Conservation (phyloP, 2,888 invertebrate species). For the Cartodere bifasciata region DNA sequence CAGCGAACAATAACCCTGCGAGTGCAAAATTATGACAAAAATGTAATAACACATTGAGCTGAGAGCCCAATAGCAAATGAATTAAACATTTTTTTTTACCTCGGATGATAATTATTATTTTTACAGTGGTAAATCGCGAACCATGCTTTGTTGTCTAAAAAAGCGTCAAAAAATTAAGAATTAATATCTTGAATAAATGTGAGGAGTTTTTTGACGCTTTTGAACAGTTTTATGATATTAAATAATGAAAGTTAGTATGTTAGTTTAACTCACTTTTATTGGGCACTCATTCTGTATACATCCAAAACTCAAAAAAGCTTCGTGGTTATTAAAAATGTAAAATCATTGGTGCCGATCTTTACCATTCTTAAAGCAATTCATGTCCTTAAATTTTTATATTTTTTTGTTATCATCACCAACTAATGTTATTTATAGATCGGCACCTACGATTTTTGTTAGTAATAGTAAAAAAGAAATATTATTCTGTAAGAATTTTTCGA, state of each 20-base stretch:
- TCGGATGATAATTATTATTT: conserved; percentile 7
- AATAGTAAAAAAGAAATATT: too few relatives aligned
- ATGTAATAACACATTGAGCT: conserved; percentile 26
- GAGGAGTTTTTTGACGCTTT: not conserved
- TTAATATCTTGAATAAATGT: conserved; percentile 13
- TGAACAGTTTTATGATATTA: conserved; percentile 12
- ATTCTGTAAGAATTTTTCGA: too few relatives aligned
- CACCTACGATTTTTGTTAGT: too few relatives aligned
- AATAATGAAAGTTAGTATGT: conserved; percentile 29
- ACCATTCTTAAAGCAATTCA: too few relatives aligned
- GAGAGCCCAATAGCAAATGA: conserved; percentile 36
- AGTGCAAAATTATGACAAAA: conserved; percentile 21
- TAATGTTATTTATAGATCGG: too few relatives aligned
- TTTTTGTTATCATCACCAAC: too few relatives aligned
- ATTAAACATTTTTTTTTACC: conserved; percentile 9
- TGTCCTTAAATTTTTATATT: too few relatives aligned
- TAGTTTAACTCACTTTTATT: conserved; percentile 35
- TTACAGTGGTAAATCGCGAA: conserved; percentile 24
- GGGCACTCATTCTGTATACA: conserved; percentile 33
- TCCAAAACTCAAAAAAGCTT: conserved; percentile 6
- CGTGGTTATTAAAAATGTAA: not conserved
- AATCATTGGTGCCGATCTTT: too few relatives aligned
- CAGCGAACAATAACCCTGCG: conserved; percentile 23
- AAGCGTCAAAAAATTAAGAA: too few relatives aligned
- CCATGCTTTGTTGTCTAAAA: conserved; percentile 33